Evolutionary conservation across 2,113 vertebrate species (phyloP).

Genomic region (Mobula birostris): DNA sequence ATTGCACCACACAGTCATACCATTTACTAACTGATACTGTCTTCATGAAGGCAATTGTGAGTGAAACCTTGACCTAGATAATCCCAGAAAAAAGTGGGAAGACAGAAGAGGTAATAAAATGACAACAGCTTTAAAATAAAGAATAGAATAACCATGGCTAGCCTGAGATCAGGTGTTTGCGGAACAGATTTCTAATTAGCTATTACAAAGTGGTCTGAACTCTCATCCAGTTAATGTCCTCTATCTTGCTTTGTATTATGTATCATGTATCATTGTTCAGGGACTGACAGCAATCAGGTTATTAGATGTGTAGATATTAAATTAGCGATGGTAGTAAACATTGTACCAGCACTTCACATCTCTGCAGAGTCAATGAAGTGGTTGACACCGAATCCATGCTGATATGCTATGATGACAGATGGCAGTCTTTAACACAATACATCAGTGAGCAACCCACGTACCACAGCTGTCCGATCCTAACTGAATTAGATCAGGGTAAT

Average conservation of each 20-base stretch:
- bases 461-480: conserved; percentile 81
- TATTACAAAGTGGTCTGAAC: conserved; percentile 49
- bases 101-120: conserved; percentile 6
- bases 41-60: neutral
- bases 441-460: conserved; percentile 73
- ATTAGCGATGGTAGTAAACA: conserved; percentile 77
- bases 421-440: conserved; percentile 78
- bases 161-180: conserved; percentile 45
- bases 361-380: conserved; percentile 73
- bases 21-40: neutral
- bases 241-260: conserved; percentile 52
- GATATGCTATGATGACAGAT: conserved; percentile 76
- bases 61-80: neutral
- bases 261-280: conserved; percentile 70
- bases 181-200: conserved; percentile 59
- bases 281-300: conserved; percentile 71
- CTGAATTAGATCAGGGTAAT: conserved; percentile 85
- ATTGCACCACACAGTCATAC: neutral
- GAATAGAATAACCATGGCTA: conserved; percentile 42
- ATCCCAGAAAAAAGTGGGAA: neutral
- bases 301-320: conserved; percentile 81
- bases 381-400: conserved; percentile 70
- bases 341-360: conserved; percentile 67
- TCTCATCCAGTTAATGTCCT: conserved; percentile 56
- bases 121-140: neutral